Evolutionary conservation across 1,140 invertebrate species (phyloP).

Genomic region (Eupeodes corollae): DNA sequence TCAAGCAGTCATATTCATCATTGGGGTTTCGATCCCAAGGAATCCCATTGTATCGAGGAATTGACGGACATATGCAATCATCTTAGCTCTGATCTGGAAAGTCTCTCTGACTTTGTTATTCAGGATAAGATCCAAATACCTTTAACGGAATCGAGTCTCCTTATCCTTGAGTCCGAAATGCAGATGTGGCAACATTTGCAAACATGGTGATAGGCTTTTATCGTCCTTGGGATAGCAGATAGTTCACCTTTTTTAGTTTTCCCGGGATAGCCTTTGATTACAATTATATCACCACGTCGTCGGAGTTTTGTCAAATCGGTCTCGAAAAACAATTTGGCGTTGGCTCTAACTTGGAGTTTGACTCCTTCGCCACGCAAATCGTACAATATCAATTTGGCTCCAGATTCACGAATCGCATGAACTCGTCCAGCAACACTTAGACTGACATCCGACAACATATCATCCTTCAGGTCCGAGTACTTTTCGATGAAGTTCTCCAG

Average conservation of each 20-base stretch:
- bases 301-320: constrained; percentile 72
- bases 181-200: constrained; percentile 96
- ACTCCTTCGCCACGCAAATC: constrained; percentile 89
- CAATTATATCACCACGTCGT: constrained; percentile 95
- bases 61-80: constrained; percentile 81
- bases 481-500: constrained; percentile 83
- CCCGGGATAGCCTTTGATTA: constrained; percentile 77
- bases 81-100: constrained; percentile 80
- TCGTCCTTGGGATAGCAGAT: constrained; percentile 76
- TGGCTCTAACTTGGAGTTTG: constrained; percentile 93
- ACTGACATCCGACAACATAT: constrained; percentile 43
- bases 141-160: constrained; percentile 86
- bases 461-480: constrained; percentile 58
- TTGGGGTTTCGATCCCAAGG: constrained; percentile 97
- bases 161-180: constrained; percentile 97
- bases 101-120: constrained; percentile 84
- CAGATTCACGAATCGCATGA: constrained; percentile 88
- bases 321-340: constrained; percentile 77
- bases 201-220: constrained; percentile 81
- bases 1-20: constrained; percentile 99
- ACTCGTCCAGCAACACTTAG: constrained; percentile 72
- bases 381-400: constrained; percentile 93
- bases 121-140: constrained; percentile 95
- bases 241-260: constrained; percentile 98
- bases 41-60: constrained; percentile 93